phyloP scores from a whole-genome alignment of 2,113 vertebrate species.

The Callochromis pleurospilus region DNA sequence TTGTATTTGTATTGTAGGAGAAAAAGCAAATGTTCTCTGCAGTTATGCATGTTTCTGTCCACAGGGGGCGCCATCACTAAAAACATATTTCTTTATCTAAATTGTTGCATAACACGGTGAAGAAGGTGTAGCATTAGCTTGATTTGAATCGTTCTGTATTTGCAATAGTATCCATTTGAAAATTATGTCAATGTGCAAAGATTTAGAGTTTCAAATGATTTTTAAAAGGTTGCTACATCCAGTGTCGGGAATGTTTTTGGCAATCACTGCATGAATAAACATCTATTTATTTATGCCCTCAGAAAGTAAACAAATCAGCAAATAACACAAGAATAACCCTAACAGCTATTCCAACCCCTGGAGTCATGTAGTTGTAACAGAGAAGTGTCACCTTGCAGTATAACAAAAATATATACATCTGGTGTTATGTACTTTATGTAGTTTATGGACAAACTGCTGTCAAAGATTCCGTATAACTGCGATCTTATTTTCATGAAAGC shows the following conservation, averaged over 20 bases:
- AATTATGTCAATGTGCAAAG: background rate
- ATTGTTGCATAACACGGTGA: background rate
- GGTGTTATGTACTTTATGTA: background rate
- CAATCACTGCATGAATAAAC: background rate
- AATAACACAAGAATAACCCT: background rate
- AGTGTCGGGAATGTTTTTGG: background rate
- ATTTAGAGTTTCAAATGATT: background rate
- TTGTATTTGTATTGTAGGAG: background rate
- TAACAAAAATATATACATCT: background rate
- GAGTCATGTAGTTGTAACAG: background rate
- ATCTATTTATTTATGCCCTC: background rate
- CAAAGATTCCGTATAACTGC: background rate
- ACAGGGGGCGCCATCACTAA: background rate
- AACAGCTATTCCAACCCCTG: background rate
- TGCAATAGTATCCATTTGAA: background rate
- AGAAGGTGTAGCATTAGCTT: rapidly evolving
- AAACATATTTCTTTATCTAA: background rate
- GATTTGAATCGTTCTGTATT: background rate
- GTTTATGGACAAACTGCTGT: background rate
- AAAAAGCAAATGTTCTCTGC: background rate
- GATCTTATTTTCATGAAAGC: background rate
- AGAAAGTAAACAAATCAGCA: background rate
- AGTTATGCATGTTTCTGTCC: background rate
- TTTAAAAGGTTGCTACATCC: background rate
- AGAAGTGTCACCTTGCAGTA: background rate